Conservation (phyloP, 2,888 invertebrate genomes). For the Leptinotarsa peninsularis region DNA sequence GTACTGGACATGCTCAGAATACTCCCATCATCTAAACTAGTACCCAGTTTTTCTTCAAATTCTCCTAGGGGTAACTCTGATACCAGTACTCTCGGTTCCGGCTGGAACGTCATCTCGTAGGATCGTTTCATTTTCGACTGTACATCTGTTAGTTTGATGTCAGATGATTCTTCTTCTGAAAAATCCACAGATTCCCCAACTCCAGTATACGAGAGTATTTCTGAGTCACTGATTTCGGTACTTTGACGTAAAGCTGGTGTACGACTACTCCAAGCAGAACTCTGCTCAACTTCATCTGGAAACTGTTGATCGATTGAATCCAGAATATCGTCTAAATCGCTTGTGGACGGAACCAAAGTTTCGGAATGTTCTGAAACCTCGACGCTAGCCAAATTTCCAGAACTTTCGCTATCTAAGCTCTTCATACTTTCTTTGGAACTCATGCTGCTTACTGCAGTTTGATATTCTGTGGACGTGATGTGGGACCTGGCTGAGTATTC, state of each 20-base stretch:
- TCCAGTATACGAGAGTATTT: conserved; percentile 49
- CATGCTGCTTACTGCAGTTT: conserved; percentile 87
- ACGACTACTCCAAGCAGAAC: conserved; percentile 47
- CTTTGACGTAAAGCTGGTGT: conserved; percentile 53
- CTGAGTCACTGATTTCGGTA: conserved; percentile 60
- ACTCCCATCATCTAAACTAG: conserved; percentile 72
- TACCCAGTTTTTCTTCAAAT: conserved; percentile 69
- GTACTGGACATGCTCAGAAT: conserved; percentile 71
- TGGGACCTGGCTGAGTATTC: conserved; percentile 79
- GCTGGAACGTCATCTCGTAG: conserved; percentile 90
- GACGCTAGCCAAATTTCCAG: conserved; percentile 88
- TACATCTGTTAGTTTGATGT: conserved; percentile 68
- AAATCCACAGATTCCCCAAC: conserved; percentile 69
- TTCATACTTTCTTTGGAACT: conserved; percentile 92
- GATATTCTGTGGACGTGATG: conserved; percentile 86
- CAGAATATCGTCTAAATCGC: conserved; percentile 81
- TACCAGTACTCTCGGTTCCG: conserved; percentile 68
- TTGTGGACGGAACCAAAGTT: conserved; percentile 90
- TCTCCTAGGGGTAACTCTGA: conserved; percentile 68
- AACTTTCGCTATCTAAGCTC: conserved; percentile 89
- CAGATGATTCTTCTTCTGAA: conserved; percentile 70
- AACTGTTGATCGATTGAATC: conserved; percentile 71
- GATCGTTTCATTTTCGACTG: conserved; percentile 86
- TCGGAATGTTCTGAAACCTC: conserved; percentile 94
- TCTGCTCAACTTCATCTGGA: conserved; percentile 61